Evolutionary conservation across 2,797 vertebrate genomes (phyloP).

Genomic region (Pitangus sulphuratus): DNA sequence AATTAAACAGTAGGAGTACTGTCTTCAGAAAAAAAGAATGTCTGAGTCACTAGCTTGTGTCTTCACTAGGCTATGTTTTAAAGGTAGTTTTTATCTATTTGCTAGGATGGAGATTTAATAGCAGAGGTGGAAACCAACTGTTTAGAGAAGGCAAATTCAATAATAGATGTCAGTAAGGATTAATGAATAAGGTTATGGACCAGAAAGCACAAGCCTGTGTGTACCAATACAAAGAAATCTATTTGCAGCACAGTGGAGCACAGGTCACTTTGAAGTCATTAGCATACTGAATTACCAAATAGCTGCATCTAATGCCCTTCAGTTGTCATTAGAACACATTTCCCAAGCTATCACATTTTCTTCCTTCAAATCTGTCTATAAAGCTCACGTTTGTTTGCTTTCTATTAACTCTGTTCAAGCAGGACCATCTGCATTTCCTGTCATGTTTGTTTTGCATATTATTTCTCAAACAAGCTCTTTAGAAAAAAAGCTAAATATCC

Average conservation of each 20-base stretch:
- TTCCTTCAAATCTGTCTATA: background rate
- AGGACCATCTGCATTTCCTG: background rate
- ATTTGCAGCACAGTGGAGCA: conserved; percentile 38
- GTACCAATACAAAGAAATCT: conserved; percentile 56
- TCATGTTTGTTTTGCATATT: background rate
- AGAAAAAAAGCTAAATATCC: background rate
- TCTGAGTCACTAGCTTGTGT: background rate
- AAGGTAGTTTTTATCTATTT: conserved; percentile 8
- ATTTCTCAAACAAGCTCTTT: background rate
- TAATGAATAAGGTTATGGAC: conserved; percentile 59
- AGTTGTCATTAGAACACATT: background rate
- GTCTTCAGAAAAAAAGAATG: background rate
- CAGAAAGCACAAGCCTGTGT: conserved; percentile 43
- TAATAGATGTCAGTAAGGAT: conserved; percentile 63
- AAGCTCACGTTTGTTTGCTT: background rate
- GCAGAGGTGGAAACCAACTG: conserved; percentile 50
- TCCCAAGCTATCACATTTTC: conserved; percentile 6
- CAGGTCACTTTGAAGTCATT: conserved; percentile 58
- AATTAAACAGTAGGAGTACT: conserved; percentile 10
- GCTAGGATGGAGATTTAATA: conserved; percentile 34
- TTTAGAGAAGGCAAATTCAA: conserved; percentile 55
- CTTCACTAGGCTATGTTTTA: background rate
- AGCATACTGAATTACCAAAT: conserved; percentile 29
- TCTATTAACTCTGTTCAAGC: background rate
- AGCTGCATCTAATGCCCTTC: background rate